Base-by-base conservation (phyloP, 2,888 invertebrate genomes). In the Dasysyrphus albostriatus region DNA sequence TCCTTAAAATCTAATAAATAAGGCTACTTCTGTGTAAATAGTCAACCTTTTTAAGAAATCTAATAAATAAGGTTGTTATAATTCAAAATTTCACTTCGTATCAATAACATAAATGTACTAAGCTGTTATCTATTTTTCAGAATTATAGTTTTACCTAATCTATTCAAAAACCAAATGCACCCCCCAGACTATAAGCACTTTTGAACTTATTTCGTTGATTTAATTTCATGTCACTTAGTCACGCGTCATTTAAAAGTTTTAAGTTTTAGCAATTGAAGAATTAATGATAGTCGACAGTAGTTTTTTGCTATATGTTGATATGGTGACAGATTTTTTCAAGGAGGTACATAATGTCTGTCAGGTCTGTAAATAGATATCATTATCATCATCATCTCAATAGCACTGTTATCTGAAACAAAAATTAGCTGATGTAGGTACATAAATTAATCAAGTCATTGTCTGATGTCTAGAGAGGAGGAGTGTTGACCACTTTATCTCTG, bases 311-410 rank as follows among this genome's bases (percentile, higher is more conserved):
- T 37, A 24, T 32, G 9, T 24, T 44, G 63, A 32, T 63, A 63
- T 44, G 29, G 14, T 54, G n/a, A 32, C 4, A 7, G 54, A n/a
- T 54, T 24, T 54, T n/a, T 14, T 14, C 29, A 12, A 12, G 5
- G 29, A 24, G 7, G 0, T 44, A 2, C n/a, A 16, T 49, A 19
- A 9, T 19, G 0, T 24, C 3, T 24, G 24, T 24, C 24, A 2
- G n/a, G n/a, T 65, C 44, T 65, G 47, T 10, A 47, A 47, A 47
- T n/a, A 65, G 19, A 67, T 49, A 19, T 49, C 12, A 67, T 67
- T 19, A 7, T 14, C 5, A 32, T 0, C 24, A 42, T 29, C 16
- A 16, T 16, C 16, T 47, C 9, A 16, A 16, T 16, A 47, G 2
- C 6, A 16, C 24, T 44, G 14, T 54, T 14, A 29, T 63, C 14